Evolutionary conservation across 1,140 invertebrate genomes (phyloP), one percentile per base, ranked within the genome.

Genomic region (Caenorhabditis latens): DNA sequence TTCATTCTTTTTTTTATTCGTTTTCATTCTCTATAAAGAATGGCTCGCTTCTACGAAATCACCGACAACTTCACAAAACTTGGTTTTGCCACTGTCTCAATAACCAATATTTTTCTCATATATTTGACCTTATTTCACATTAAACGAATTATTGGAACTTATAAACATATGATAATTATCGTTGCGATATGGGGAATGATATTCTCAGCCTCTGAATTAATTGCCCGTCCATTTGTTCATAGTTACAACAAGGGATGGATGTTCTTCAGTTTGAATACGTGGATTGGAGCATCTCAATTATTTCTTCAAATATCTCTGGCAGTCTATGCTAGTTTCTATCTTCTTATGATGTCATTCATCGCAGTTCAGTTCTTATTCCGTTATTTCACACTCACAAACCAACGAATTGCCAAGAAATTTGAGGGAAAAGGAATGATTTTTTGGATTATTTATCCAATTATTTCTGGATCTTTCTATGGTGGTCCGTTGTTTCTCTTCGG

Each of bases 171-270:
- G 65, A 46, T 71, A 16, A 71, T 46, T 19, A 19, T 46, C 4
- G 11, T 71, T n/a, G 65, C 65, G 11, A 9, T 46, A 1, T 43
- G 43, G 65, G 65, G 42, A 43, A 46, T 71, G 19, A n/a, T n/a
- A 6, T 71, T 71, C 65, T 71, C 65, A 0, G 40, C 16, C 11
- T 16, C 5, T 14, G 65, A 71, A 46, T n/a, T 71, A 19, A 46
- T 71, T 43, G 14, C 65, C 6, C 11, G 42, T 19, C 65, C 65
- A 43, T 71, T 71, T 71, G 65, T 46, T 6, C 65, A 71, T 46
- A 71, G 24, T 24, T 71, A 19, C 19, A 71, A 71, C 65, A 71
- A 46, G 46, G 65, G 65, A n/a, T 71, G 40, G 40, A 43, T 71
- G 16, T 71, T 43, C 19, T 71, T 71, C 65, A 71, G 65, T 46